Evolutionary conservation across 2,888 invertebrate species (phyloP), one percentile per base, ranked within the genome.

Genomic region (Scaeva pyrastri): DNA sequence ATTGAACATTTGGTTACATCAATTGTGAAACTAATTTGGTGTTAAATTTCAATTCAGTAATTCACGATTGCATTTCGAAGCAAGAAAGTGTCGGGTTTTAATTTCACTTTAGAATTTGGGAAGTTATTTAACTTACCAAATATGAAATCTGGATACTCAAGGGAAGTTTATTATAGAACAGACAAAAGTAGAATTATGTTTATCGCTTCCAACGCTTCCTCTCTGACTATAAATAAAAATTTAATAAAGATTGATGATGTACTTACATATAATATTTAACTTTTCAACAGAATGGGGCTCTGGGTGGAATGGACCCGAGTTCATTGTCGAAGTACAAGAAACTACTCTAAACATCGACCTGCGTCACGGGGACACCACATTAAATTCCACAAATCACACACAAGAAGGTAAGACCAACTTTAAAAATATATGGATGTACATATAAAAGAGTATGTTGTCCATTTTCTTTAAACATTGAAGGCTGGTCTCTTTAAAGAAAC

Each of bases 321-420:
- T 92, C 84, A 90, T 92, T 62, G 92, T 92, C 68, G 92, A 92
- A 90, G 91, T 92, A 88, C 91, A 92, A 84, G 91, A 92, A 88
- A 91, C 92, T 60, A 89, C 90, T 19, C 88, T 90, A 64, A 89
- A 89, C 72, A 88, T 90, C 77, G 91, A 90, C 88, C 90, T 90
- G 55, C 85, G 72, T 68, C 90, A 88, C 62, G 91, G 90, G 82
- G 88, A 89, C 79, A 75, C 85, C 74, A 86, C 82, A 80, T 71
- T 80, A 70, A 85, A 85, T 78, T 76, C 87, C 74, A 88, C 88
- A 80, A 83, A 86, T 77, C 81, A 71, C 58, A 83, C 68, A 79
- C 56, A 70, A 86, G 87, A 88, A 84, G 89, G 89, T 89, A 84
- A 75, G n/a, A 55, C 6, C n/a, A n/a, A n/a, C n/a, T n/a, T n/a